phyloP scores from a whole-genome alignment of 2,888 invertebrate genomes.

The Microplitis manilae region DNA sequence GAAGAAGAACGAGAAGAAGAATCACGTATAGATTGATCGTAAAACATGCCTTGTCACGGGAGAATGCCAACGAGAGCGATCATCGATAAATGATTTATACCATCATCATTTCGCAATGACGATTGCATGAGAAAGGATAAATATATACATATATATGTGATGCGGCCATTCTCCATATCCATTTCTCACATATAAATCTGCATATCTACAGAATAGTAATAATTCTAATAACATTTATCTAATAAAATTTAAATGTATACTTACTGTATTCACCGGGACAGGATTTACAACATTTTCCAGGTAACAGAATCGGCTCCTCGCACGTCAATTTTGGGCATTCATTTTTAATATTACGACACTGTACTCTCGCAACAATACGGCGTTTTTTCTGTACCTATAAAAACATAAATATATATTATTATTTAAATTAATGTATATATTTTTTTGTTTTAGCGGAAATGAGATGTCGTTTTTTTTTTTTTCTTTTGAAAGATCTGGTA shows the following conservation, averaged over 20 bases:
- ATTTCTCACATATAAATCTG: conserved; percentile 56
- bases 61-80: conserved; percentile 43
- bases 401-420: conserved; percentile 17
- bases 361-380: conserved; percentile 89
- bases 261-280: conserved; percentile 88
- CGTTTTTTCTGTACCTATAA: conserved; percentile 88
- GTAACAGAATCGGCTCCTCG: conserved; percentile 86
- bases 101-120: conserved; percentile 31
- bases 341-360: conserved; percentile 92
- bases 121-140: conserved; percentile 27
- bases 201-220: conserved; percentile 32
- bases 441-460: conserved; percentile 5
- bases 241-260: conserved; percentile 65
- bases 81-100: conserved; percentile 62
- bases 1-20: conserved; percentile 35
- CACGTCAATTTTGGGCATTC: conserved; percentile 92
- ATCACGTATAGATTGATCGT: conserved; percentile 43
- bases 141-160: neutral
- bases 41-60: conserved; percentile 38
- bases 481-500: neutral
- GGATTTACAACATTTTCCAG: conserved; percentile 92
- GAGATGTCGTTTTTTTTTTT: neutral
- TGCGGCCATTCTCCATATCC: conserved; percentile 39
- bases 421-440: conserved; percentile 14
- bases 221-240: neutral